These are phyloP conservation scores for Cheiracanthium punctorium DNA, from an alignment of 2,888 invertebrate species.

Conservation along the genomic window DNA sequence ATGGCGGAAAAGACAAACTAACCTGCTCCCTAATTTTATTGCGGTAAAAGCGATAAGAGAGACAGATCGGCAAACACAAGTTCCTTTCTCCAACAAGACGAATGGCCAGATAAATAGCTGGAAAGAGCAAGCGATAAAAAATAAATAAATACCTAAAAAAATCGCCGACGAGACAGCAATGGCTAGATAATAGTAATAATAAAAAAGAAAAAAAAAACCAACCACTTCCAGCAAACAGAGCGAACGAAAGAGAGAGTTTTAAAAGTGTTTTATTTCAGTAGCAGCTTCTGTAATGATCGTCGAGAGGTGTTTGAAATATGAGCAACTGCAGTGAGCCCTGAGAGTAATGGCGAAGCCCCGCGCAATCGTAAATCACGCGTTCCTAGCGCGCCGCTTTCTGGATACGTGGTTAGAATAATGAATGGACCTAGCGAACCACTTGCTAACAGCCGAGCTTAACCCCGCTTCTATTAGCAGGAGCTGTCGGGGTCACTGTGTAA, in stretches of 20 bases:
- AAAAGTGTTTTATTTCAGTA: slow-evolving; percentile 68
- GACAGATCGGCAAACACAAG: slow-evolving; percentile 59
- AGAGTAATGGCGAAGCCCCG: slow-evolving; percentile 59
- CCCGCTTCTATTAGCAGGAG: slow-evolving; percentile 41
- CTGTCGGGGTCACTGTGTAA: slow-evolving; percentile 66
- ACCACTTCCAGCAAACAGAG: slow-evolving; percentile 21
- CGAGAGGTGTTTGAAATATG: slow-evolving; percentile 68
- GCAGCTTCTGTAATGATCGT: slow-evolving; percentile 66
- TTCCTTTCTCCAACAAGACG: slow-evolving; percentile 58
- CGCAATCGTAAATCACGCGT: slow-evolving; percentile 68
- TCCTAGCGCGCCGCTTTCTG: slow-evolving; percentile 56
- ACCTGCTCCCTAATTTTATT: slow-evolving; percentile 63
- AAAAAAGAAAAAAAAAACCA: slow-evolving; percentile 17
- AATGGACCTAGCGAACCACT: slow-evolving; percentile 63
- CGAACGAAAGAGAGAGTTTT: slow-evolving; percentile 43
- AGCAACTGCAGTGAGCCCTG: slow-evolving; percentile 49
- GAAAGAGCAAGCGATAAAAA: slow-evolving; percentile 27
- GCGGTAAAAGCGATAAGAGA: slow-evolving; percentile 60
- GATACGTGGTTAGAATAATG: slow-evolving; percentile 65
- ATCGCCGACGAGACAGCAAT: slow-evolving; percentile 52
- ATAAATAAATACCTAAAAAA: slow-evolving; percentile 16
- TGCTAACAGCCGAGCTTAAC: slow-evolving; percentile 67
- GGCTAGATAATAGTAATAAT: slow-evolving; percentile 66
- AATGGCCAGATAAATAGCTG: slow-evolving; percentile 62
- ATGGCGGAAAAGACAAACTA: slow-evolving; percentile 55